These are phyloP conservation scores for Diachasma alloeum DNA, from an alignment of 1,140 invertebrate species.

Conservation along the genomic window DNA sequence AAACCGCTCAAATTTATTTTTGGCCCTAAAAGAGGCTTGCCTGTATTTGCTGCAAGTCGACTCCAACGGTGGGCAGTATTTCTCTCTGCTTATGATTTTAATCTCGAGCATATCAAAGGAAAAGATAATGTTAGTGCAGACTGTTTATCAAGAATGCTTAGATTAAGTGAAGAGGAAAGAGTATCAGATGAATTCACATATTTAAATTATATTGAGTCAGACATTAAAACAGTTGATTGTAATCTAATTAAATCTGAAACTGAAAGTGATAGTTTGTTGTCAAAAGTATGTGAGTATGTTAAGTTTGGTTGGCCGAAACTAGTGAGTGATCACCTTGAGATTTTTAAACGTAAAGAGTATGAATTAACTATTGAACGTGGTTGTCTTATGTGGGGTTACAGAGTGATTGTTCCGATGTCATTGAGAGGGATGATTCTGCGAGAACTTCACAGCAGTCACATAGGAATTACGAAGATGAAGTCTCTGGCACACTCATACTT, in stretches of 20 bases:
- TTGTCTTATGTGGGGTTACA: slow-evolving; percentile 26
- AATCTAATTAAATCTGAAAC: slow-evolving; percentile 14
- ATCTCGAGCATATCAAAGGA: neutral
- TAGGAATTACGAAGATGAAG: slow-evolving; percentile 45
- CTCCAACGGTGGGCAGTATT: slow-evolving; percentile 1
- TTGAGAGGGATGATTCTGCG: neutral
- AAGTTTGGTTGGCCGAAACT: slow-evolving; percentile 31
- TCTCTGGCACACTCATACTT: slow-evolving; percentile 39
- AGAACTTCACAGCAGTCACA: slow-evolving; percentile 16
- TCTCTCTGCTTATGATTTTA: neutral
- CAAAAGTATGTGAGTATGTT: slow-evolving; percentile 27
- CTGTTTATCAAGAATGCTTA: too few species aligned
- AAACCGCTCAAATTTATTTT: too few species aligned
- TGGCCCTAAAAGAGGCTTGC: neutral
- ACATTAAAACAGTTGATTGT: slow-evolving; percentile 9
- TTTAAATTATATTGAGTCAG: slow-evolving; percentile 14
- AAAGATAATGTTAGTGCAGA: neutral
- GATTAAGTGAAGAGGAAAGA: too few species aligned
- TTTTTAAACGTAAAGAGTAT: slow-evolving; percentile 23
- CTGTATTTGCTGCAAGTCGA: neutral
- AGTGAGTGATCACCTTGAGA: neutral
- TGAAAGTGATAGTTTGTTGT: slow-evolving; percentile 21
- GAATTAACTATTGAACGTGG: slow-evolving; percentile 11
- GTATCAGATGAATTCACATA: slow-evolving; percentile 17
- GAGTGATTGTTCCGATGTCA: neutral